Conservation (phyloP, 2,797 vertebrate genomes). For the Schizothorax lantsangensis region DNA sequence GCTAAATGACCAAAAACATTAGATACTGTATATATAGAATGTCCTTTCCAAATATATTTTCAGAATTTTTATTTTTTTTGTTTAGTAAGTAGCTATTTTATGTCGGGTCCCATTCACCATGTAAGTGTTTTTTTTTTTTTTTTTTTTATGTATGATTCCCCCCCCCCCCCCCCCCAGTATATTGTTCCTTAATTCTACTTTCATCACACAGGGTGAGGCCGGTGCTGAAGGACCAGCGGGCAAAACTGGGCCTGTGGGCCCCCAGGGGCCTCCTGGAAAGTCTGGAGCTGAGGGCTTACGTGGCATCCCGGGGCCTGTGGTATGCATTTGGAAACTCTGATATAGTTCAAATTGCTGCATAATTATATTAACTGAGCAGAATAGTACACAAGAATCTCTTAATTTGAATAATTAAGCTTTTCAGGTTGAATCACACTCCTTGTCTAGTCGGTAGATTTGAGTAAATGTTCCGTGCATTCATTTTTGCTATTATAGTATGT, state of each 20-base stretch:
- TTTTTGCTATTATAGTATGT: not conserved
- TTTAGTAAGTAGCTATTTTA: not conserved
- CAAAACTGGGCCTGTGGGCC: conserved; percentile 95
- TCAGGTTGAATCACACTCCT: conserved; percentile 5
- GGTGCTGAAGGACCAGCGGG: conserved; percentile 93
- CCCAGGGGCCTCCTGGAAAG: conserved; percentile 93
- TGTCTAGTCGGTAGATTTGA: conserved; percentile 3
- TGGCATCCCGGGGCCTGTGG: conserved; percentile 96
- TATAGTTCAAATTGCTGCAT: conserved; percentile 19
- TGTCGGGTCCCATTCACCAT: not conserved
- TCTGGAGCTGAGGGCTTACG: conserved; percentile 92
- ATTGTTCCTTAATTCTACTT: conserved; percentile 45
- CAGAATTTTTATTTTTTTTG: not conserved
- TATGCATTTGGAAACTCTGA: conserved; percentile 60
- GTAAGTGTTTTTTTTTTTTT: not conserved
- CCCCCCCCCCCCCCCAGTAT: not conserved
- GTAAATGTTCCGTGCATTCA: not conserved
- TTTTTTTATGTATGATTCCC: not conserved
- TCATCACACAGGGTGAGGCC: conserved; percentile 85
- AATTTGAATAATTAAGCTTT: conserved; percentile 24
- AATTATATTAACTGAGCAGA: conserved; percentile 5
- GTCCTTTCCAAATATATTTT: not conserved
- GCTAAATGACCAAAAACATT: not conserved
- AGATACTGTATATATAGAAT: not conserved
- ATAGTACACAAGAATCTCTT: not conserved